Evolutionary conservation across 2,113 vertebrate genomes (phyloP).

Genomic region (Donacobius atricapilla): DNA sequence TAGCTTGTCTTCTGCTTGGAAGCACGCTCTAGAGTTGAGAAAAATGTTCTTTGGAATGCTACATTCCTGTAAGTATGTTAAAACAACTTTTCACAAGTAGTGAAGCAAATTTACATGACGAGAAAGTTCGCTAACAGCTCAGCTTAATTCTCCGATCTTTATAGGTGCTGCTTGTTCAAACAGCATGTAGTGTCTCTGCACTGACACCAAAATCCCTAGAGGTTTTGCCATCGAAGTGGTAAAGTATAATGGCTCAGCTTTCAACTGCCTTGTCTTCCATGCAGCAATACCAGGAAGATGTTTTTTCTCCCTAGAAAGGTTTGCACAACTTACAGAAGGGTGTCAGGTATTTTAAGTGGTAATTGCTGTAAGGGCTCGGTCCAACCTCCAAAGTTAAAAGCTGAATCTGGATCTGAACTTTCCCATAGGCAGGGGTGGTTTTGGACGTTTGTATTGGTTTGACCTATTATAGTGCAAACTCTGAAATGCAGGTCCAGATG

Average conservation of each 20-base stretch:
- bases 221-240: background rate
- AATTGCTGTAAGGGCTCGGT: background rate
- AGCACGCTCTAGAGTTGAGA: background rate
- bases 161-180: background rate
- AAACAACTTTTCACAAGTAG: background rate
- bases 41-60: background rate
- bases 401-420: conserved; percentile 38
- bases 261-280: background rate
- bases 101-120: background rate
- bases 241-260: background rate
- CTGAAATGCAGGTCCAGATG: background rate
- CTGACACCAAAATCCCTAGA: background rate
- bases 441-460: conserved; percentile 6
- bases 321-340: background rate
- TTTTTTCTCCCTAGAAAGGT: background rate
- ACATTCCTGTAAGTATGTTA: background rate
- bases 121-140: background rate
- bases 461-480: background rate
- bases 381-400: conserved; percentile 22
- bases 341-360: conserved; percentile 15
- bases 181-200: background rate
- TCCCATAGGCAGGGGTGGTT: background rate
- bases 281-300: background rate
- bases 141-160: background rate
- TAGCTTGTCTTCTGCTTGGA: background rate